Evolutionary conservation across 2,888 invertebrate genomes (phyloP).

Genomic region (Hirtodrosophila cameraria): DNA sequence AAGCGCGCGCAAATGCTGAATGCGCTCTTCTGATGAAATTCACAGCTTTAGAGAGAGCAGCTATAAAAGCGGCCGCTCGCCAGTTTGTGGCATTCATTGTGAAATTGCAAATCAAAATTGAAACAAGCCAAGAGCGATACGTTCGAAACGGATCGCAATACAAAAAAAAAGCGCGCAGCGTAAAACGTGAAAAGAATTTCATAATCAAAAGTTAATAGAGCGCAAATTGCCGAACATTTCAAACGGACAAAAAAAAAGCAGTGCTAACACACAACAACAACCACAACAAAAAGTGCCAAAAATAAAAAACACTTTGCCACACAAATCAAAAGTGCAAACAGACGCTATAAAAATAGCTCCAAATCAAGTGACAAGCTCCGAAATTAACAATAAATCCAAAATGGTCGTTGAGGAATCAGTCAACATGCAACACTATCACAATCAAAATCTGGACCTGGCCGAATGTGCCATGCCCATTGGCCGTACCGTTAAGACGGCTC

Average conservation of each 20-base stretch:
- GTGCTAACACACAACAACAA: conserved; percentile 43
- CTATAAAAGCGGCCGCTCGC: conserved; percentile 78
- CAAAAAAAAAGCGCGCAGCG: conserved; percentile 36
- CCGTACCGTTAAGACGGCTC: conserved; percentile 81
- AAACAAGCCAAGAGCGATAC: conserved; percentile 71
- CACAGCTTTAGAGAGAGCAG: conserved; percentile 64
- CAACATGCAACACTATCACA: conserved; percentile 64
- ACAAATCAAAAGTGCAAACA: conserved; percentile 55
- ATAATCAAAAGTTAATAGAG: conserved; percentile 77
- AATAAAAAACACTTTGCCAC: too few relatives aligned
- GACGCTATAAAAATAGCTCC: conserved; percentile 53
- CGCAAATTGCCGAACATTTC: conserved; percentile 47
- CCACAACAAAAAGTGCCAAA: conserved; percentile 25
- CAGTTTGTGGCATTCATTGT: conserved; percentile 80
- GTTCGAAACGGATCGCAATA: conserved; percentile 50
- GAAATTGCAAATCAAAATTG: conserved; percentile 84
- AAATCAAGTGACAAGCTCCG: conserved; percentile 43
- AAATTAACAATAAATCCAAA: conserved; percentile 59
- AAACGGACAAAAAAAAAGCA: conserved; percentile 31
- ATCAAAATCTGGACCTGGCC: conserved; percentile 49
- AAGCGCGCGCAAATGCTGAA: conserved; percentile 12
- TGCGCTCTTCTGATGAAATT: conserved; percentile 78
- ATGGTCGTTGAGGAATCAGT: conserved; percentile 80
- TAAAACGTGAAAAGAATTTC: conserved; percentile 80
- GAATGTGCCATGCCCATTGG: conserved; percentile 80